Evolutionary conservation across 2,797 vertebrate genomes (phyloP).

Genomic region (Picus viridis): DNA sequence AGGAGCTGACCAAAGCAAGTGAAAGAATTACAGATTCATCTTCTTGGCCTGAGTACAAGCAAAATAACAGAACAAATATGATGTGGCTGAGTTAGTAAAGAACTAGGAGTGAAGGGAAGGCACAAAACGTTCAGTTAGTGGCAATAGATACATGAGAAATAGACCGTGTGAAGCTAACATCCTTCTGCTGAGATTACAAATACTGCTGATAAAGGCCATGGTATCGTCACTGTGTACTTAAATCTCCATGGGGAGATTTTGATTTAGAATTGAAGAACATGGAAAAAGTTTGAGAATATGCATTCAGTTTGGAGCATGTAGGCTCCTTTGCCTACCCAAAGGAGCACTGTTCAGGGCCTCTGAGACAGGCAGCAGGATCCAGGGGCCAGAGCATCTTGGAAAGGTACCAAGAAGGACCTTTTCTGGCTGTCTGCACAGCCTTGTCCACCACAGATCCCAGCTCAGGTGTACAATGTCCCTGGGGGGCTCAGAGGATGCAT

Average conservation of each 20-base stretch:
- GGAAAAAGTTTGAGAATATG: not conserved
- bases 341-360: not conserved
- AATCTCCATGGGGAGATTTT: not conserved
- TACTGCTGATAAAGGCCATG: not conserved
- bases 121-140: not conserved
- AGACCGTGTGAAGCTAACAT: not conserved
- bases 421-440: not conserved
- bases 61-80: not conserved
- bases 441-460: not conserved
- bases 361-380: not conserved
- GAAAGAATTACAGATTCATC: not conserved
- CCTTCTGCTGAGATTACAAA: not conserved
- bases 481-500: accelerated
- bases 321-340: not conserved
- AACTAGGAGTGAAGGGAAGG: not conserved
- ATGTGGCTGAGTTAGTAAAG: not conserved
- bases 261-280: not conserved
- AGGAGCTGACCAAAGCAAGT: not conserved
- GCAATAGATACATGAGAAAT: not conserved
- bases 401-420: not conserved
- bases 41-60: not conserved
- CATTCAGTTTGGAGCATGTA: not conserved
- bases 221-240: not conserved
- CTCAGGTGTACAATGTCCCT: not conserved
- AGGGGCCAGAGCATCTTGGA: not conserved